Base-by-base conservation (phyloP, 1,140 invertebrate genomes). In the Bombus haemorrhoidalis region DNA sequence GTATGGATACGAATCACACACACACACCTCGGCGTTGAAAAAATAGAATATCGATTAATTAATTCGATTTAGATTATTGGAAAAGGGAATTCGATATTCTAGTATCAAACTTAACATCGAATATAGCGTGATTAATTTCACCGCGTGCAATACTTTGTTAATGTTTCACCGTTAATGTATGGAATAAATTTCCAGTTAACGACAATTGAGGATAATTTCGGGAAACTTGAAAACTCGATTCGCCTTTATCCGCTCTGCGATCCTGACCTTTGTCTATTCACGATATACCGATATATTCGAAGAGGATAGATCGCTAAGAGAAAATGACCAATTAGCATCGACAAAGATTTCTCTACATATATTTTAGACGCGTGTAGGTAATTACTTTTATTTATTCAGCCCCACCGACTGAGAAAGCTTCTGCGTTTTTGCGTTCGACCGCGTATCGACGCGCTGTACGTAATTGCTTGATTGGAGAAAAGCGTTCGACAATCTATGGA, bases 131-230 rank as follows among this genome's bases (percentile, higher is more conserved):
- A 72, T 72, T 41, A 41, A 41, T 72, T 41, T n/a, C 39, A 72
- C 10, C 0, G 10, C 62, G 62, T 0, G 28, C 13, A 13, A 32
- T 1, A 0, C 34, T 69, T 37, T 0, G 18, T 22, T 3, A 22
- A 43, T 74, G 8, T 9, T 62, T 53, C 32, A 0, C 43, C n/a
- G n/a, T n/a, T n/a, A n/a, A n/a, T n/a, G 43, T 18, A 15, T 47
- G 43, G 15, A 1, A 47, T 47, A 47, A 47, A 47, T 47, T 18
- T 47, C 4, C 43, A 47, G n/a, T n/a, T n/a, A n/a, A 47, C 43
- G 43, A 47, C 47, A 0, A 15, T 6, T 1, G 1, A 47, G 5
- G 15, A 47, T 47, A 47, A 47, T 47, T 47, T 59, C 3, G 1
- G 3, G 1, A 62, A 13, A 28, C 37, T 37, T 3, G 5, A 62